Evolutionary conservation across 2,797 vertebrate species (phyloP), one percentile per base, ranked within the genome.

Genomic region (Rhinatrema bivittatum): DNA sequence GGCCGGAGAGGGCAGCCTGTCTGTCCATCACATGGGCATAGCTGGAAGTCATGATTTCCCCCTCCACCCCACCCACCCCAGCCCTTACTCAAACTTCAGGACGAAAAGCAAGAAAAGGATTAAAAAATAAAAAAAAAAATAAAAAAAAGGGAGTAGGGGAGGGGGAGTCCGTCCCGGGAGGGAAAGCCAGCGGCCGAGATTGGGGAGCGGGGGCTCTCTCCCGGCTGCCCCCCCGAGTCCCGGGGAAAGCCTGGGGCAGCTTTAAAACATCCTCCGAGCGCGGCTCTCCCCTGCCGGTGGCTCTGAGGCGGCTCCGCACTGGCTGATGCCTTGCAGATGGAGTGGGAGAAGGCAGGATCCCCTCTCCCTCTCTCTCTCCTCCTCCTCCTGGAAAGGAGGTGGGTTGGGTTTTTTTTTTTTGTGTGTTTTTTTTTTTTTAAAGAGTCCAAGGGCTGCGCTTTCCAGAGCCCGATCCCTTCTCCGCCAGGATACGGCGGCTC

Each of bases 1-100:
- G 91, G 82, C 82, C 86, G 44, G 90, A 78, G 70, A 92, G 62
- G 59, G 90, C 62, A 55, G 79, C 75, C 60, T 88, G 91, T 72
- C 92, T 82, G 74, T 96, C 94, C 91, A 97, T 87, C 70, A 92
- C 85, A 65, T 86, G 87, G 36, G 87, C 89, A 84, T 96, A 97
- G 86, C 90, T 84, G 70, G 92, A 94, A 74, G 91, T 91, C 94
- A 97, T 97, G 88, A 82, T 85, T 81, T 67, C 72, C 49, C 66
- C 69, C 64, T 67, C 69, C 33, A 55, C 60, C 62, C 62, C 65
- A 60, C 65, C 65, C 65, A 50, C n/a, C n/a, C n/a, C n/a, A n/a
- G n/a, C 52, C 54, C 64, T 54, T 60, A 53, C 48, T 45, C 30
- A 26, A 12, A 16, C 7, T 33, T 19, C 42, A 53, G 56, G 56